phyloP scores from a whole-genome alignment of 2,797 vertebrate genomes.

The Myripristis murdjan region DNA sequence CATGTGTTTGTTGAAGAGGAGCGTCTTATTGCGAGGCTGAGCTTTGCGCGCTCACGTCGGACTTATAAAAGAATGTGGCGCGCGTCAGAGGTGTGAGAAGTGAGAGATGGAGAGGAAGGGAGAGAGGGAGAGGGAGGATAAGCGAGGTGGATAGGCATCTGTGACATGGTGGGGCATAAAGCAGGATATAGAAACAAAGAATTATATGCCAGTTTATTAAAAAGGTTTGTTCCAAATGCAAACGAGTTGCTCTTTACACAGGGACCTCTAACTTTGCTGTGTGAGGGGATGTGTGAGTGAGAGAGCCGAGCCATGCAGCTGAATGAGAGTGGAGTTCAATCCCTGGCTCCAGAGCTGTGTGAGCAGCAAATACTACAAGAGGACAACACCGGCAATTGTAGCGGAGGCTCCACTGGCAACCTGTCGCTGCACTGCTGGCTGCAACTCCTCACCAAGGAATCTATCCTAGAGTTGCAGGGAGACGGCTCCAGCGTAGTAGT shows the following conservation, averaged over 20 bases:
- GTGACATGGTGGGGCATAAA: conserved; percentile 8
- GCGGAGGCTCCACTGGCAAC: conserved; percentile 67
- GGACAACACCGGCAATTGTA: conserved; percentile 75
- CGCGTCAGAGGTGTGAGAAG: conserved; percentile 58
- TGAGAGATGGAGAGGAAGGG: conserved; percentile 28
- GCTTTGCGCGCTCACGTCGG: conserved; percentile 71
- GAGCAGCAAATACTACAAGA: conserved; percentile 72
- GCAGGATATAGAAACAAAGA: conserved; percentile 6
- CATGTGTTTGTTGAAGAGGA: conserved; percentile 28
- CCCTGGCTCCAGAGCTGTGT: conserved; percentile 76
- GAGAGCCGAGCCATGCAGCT: conserved; percentile 71
- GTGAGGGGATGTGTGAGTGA: conserved; percentile 46
- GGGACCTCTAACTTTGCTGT: conserved; percentile 30
- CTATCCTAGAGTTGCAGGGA: conserved; percentile 79
- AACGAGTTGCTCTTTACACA: background rate
- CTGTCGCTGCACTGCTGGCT: conserved; percentile 87
- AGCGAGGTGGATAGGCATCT: conserved; percentile 25
- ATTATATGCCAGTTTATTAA: background rate
- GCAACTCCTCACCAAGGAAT: conserved; percentile 83
- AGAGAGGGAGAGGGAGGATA: conserved; percentile 42
- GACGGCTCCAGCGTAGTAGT: conserved; percentile 82
- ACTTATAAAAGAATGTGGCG: conserved; percentile 80
- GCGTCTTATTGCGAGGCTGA: conserved; percentile 36
- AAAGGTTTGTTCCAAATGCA: conserved; percentile 6
- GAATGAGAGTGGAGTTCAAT: conserved; percentile 76